Evolutionary conservation across 2,888 invertebrate species (phyloP).

Genomic region (Caenorhabditis sp.): DNA sequence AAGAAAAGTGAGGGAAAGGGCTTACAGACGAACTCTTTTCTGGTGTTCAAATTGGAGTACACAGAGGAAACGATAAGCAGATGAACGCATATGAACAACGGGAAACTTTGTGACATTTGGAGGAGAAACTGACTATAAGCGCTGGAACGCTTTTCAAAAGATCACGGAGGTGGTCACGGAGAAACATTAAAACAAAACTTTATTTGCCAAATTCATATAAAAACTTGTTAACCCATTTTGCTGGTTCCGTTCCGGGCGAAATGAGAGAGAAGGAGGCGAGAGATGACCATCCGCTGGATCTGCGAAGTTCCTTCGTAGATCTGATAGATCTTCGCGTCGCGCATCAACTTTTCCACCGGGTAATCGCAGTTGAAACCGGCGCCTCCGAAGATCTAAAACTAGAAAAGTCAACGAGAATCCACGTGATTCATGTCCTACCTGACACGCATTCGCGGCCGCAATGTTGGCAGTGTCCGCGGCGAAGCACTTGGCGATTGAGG

Average conservation of each 20-base stretch:
- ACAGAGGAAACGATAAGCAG: too few relatives aligned
- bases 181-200: too few relatives aligned
- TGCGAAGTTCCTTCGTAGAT: conserved; percentile 91
- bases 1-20: too few relatives aligned
- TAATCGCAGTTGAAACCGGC: conserved; percentile 91
- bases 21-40: too few relatives aligned
- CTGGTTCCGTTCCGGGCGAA: conserved; percentile 66
- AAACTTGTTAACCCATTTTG: too few relatives aligned
- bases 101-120: too few relatives aligned
- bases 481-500: conserved; percentile 94
- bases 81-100: too few relatives aligned
- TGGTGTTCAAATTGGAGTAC: too few relatives aligned
- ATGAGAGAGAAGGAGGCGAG: conserved; percentile 81
- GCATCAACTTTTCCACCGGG: conserved; percentile 97
- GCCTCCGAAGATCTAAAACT: conserved; percentile 75
- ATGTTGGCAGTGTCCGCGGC: conserved; percentile 96
- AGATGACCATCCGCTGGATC: conserved; percentile 94
- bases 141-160: too few relatives aligned
- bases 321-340: conserved; percentile 99
- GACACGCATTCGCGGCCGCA: conserved; percentile 92
- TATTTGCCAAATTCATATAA: too few relatives aligned
- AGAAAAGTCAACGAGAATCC: not conserved
- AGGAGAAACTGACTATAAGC: too few relatives aligned
- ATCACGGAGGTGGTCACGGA: too few relatives aligned
- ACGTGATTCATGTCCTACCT: conserved; percentile 77